phyloP scores from a whole-genome alignment of 2,797 vertebrate species.

The Carcharodon carcharias region DNA sequence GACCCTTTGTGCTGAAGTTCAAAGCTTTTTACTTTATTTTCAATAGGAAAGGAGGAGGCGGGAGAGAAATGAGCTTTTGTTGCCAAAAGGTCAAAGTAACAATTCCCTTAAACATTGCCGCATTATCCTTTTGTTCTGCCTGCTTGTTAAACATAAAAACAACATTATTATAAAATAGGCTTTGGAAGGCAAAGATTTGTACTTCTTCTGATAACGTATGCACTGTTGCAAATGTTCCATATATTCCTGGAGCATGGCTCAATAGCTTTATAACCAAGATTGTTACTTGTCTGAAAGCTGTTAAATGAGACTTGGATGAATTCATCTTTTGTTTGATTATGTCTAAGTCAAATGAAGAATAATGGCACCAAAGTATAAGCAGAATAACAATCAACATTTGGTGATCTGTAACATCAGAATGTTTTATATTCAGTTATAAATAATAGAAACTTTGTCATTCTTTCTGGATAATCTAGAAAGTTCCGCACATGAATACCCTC shows the following conservation, averaged over 20 bases:
- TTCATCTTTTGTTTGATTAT: background rate
- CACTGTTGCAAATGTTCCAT: background rate
- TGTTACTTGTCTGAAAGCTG: background rate
- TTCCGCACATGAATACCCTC: too few relatives aligned
- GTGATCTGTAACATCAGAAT: background rate
- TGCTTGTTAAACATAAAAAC: background rate
- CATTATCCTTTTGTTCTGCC: background rate
- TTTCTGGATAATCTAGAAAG: too few relatives aligned
- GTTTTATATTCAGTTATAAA: background rate
- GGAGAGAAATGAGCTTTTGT: background rate
- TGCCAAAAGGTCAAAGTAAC: background rate
- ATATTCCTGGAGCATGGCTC: background rate
- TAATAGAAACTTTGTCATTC: background rate
- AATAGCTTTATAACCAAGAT: background rate
- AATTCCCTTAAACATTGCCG: background rate
- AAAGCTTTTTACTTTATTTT: background rate
- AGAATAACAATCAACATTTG: background rate
- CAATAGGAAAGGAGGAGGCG: background rate
- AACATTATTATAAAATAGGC: background rate
- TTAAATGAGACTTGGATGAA: background rate
- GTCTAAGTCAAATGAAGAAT: background rate
- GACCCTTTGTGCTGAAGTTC: too few relatives aligned
- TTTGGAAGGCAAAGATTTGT: background rate
- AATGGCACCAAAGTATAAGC: background rate
- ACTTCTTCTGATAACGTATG: background rate